Evolutionary conservation across 2,113 vertebrate species (phyloP).

Genomic region (Cyprinus carpio): DNA sequence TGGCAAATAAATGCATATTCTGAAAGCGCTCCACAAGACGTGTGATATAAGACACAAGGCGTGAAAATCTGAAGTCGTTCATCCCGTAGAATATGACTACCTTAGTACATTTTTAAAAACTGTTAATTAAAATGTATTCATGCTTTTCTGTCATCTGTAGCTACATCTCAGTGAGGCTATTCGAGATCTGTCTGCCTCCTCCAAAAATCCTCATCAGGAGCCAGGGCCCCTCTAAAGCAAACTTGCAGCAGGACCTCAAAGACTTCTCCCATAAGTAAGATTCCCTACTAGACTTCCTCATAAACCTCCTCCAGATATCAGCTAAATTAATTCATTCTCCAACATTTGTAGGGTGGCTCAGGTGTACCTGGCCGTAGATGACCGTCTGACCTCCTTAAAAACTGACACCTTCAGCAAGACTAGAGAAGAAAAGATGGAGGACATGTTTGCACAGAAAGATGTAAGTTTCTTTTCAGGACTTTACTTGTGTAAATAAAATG

Average conservation of each 20-base stretch:
- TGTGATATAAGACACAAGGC: no score
- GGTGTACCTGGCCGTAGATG: constrained; percentile 93
- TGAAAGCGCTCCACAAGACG: no score
- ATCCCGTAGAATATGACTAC: no score
- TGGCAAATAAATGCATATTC: no score
- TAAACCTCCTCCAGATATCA: background rate
- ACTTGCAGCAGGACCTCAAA: constrained; percentile 92
- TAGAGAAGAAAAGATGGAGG: constrained; percentile 98
- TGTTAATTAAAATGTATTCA: background rate
- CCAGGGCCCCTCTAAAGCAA: constrained; percentile 82
- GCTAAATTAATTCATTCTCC: background rate
- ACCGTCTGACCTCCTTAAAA: constrained; percentile 96
- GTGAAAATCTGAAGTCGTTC: no score
- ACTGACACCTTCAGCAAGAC: constrained; percentile 97
- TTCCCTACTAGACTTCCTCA: background rate
- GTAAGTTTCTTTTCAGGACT: constrained; percentile 65
- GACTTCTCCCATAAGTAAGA: constrained; percentile 94
- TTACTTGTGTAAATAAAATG: no score
- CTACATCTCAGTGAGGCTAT: constrained; percentile 86
- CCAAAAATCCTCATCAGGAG: constrained; percentile 93
- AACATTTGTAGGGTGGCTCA: constrained; percentile 81
- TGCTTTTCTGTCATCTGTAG: constrained; percentile 65
- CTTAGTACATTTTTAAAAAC: background rate
- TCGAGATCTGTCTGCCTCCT: constrained; percentile 94
- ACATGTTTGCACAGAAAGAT: constrained; percentile 98